Base-by-base conservation (phyloP, 1,140 invertebrate species). In the Drosophila oshimai region DNA sequence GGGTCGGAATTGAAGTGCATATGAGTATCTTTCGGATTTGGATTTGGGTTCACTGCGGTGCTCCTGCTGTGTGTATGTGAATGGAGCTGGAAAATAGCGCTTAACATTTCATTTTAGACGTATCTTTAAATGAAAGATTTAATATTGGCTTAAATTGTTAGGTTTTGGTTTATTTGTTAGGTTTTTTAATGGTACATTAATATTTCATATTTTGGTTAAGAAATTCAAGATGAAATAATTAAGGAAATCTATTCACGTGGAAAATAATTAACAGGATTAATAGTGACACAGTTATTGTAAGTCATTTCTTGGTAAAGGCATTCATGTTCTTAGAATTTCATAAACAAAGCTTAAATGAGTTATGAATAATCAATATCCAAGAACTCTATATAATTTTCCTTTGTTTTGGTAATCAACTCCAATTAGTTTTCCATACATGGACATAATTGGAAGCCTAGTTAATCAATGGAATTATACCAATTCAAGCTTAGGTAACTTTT, bases 1-100 rank as follows among this genome's bases (percentile, higher is more conserved):
- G 28, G 62, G 10, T 42, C 17, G 24, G 15, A 45, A 60, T 62
- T 36, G 58, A 62, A 45, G 58, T 62, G 37, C 58, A 62, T 62
- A 20, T 20, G 58, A 60, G 58, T 60, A 62, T 62, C 58, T 60
- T 34, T 60, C 26, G 58, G 46, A 20, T 49, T 34, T 29, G 58
- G 46, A 20, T 49, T 34, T 29, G 55, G 61, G 41, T 64, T 61
- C 18, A 60, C 18, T 36, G 53, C 31, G 44, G 45, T 18, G 24
- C 24, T 26, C 4, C 4, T 37, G 22, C n/a, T 1, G 31, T 10
- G 20, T 20, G 45, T n/a, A n/a, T 29, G 28, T 57, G 46, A 34
- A 34, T 13, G 46, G 46, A 34, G 22, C 29, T 34, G 28, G 46
- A 54, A 45, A 58, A 55, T 55, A 18, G 0, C 12, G 28, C 10